Conservation (phyloP, 2,797 vertebrate species). For the Phrynocephalus forsythii region DNA sequence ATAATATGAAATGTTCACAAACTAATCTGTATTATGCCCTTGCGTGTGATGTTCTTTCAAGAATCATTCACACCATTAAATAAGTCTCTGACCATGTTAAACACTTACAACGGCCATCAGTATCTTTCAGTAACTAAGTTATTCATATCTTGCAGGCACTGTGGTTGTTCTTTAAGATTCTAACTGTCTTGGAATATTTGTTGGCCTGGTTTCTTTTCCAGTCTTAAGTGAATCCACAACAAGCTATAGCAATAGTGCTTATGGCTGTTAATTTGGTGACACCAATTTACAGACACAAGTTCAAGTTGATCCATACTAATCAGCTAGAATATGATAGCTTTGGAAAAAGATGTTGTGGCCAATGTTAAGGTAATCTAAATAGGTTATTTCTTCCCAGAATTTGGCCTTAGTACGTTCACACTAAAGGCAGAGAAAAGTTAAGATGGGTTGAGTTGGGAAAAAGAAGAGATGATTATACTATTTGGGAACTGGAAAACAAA, state of each 20-base stretch:
- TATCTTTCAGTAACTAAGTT: neutral
- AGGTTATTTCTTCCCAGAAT: slow-evolving; percentile 7
- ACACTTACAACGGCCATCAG: neutral
- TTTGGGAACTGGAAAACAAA: too few relatives aligned
- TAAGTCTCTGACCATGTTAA: neutral
- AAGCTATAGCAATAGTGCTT: slow-evolving; percentile 26
- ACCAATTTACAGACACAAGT: slow-evolving; percentile 1
- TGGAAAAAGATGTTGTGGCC: slow-evolving; percentile 13
- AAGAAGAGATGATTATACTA: neutral
- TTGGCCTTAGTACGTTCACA: neutral
- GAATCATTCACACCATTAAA: neutral
- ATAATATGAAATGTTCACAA: neutral
- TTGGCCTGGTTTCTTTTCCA: neutral
- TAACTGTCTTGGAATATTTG: neutral
- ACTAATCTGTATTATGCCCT: neutral
- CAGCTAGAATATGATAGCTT: slow-evolving; percentile 18
- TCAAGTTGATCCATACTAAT: slow-evolving; percentile 21
- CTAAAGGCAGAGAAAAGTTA: neutral
- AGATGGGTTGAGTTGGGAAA: neutral
- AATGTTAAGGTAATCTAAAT: slow-evolving; percentile 20
- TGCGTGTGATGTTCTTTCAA: neutral
- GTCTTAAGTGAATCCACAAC: slow-evolving; percentile 7
- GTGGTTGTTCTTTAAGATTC: neutral
- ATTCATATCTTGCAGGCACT: neutral
- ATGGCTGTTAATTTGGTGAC: slow-evolving; percentile 23